Conservation (phyloP, 1,140 invertebrate species). For the Philaenus spumarius region DNA sequence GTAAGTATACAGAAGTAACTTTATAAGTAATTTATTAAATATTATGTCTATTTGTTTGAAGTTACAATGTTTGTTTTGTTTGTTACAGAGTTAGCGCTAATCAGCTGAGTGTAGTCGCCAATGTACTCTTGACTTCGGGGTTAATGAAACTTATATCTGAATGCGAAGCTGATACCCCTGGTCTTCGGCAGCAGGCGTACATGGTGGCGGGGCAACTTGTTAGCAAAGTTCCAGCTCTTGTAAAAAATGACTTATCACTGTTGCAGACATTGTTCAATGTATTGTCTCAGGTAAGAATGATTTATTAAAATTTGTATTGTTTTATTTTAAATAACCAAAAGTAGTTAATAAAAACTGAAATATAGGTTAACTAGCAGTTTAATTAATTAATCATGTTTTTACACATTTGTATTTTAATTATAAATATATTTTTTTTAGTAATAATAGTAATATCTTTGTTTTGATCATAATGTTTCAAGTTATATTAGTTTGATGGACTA, state of each 20-base stretch:
- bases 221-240: constrained; percentile 56
- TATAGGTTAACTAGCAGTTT: no score
- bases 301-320: no score
- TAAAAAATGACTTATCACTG: constrained; percentile 58
- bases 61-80: no score
- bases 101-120: constrained; percentile 53
- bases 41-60: not conserved
- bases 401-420: no score
- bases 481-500: no score
- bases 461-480: no score
- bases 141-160: constrained; percentile 59
- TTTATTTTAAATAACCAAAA: no score
- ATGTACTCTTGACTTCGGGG: constrained; percentile 55
- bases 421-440: no score
- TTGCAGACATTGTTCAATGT: constrained; percentile 60
- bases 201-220: constrained; percentile 66
- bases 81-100: constrained; percentile 50
- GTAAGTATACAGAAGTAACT: constrained; percentile 24
- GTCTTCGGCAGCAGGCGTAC: constrained; percentile 60
- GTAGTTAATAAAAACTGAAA: no score
- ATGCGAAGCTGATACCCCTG: constrained; percentile 37
- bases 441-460: no score
- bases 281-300: constrained; percentile 50
- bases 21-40: not conserved
- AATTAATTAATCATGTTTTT: no score